These are phyloP conservation scores for Coendou prehensilis DNA, from an alignment of 2,797 vertebrate genomes.

Conservation along the genomic window DNA sequence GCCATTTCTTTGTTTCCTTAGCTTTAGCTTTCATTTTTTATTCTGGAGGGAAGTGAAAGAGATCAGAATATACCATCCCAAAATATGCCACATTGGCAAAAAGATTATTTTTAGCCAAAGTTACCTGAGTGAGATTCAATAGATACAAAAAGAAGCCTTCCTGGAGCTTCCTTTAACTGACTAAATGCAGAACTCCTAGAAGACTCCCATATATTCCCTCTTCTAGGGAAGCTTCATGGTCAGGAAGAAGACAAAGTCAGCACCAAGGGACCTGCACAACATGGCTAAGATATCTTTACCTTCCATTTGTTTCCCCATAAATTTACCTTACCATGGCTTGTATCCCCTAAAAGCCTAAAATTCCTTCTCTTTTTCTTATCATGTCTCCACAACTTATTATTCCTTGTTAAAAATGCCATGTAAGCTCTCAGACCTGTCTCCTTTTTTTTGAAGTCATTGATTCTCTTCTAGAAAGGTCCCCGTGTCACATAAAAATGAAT, in stretches of 20 bases:
- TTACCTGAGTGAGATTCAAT: conserved; percentile 35
- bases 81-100: background rate
- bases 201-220: background rate
- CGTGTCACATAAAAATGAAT: background rate
- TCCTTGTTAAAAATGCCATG: background rate
- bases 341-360: background rate
- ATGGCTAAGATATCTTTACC: background rate
- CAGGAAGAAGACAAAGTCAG: background rate
- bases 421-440: background rate
- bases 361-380: background rate
- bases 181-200: background rate
- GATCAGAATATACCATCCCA: background rate
- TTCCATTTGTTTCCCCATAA: background rate
- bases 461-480: conserved; percentile 20
- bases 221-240: background rate
- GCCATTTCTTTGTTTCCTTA: conserved; percentile 7
- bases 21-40: conserved; percentile 21
- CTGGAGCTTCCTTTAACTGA: background rate
- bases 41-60: background rate
- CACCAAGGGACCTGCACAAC: too few species aligned
- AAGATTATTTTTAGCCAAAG: conserved; percentile 5
- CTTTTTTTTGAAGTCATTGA: background rate
- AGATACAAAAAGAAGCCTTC: background rate
- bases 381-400: background rate
- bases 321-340: background rate